Base-by-base conservation (phyloP, 2,113 vertebrate genomes). In the Arenaria interpres region DNA sequence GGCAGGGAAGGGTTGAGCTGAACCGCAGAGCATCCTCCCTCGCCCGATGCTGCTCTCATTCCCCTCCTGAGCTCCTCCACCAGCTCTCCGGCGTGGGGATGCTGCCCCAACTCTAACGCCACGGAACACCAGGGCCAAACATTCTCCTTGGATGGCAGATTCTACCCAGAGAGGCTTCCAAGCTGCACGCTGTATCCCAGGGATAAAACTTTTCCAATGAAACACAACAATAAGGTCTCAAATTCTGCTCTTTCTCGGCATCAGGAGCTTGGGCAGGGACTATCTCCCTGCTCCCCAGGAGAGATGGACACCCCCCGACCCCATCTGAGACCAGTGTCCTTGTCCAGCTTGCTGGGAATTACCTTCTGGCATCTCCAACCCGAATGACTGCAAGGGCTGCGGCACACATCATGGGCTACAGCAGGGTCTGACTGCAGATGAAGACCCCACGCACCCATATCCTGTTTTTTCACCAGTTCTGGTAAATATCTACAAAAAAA, bases 21-120 rank as follows among this genome's bases (percentile, higher is more conserved):
- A 81, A 27, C 25, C 17, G 0, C 57, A 35, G 46, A 72, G 56
- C n/a, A 64, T 16, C 93, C 50, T 66, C 69, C 66, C n/a, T 30
- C 3, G 0, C 39, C 67, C 4, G 0, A 19, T 28, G 20, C 63
- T 6, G 0, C n/a, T 2, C n/a, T 30, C 37, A 9, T 4, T 35
- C 75, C 43, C 35, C 8, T 13, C 76, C 6, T 35, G 17, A 5
- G 7, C 45, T 74, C 72, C 43, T 4, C 3, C 1, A 10, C 30
- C 6, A 4, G 7, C 15, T 46, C 41, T 24, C 32, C 0, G 0
- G 11, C 1, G 0, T 9, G 33, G 35, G 25, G 82, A 41, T 50
- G 51, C 45, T n/a, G 35, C 25, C 45, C 66, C 3, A 0, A 6
- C 23, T 12, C 1, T 10, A 68, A 30, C 5, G 2, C 48, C 10